Conservation (phyloP, 2,888 invertebrate species). For the Acronicta psi region DNA sequence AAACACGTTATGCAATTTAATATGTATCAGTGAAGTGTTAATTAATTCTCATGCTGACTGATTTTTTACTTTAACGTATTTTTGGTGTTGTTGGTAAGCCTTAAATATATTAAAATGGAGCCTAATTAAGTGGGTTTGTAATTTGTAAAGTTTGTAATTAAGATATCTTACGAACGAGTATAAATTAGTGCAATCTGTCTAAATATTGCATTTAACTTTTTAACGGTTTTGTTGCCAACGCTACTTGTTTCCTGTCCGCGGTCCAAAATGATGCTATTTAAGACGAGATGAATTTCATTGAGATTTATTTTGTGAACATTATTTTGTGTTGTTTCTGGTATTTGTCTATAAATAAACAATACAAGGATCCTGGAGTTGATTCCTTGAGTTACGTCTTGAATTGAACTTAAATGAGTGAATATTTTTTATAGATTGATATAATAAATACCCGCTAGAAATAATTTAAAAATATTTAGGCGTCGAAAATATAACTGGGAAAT, state of each 20-base stretch:
- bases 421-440: too few relatives aligned
- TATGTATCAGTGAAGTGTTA: neutral
- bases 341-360: constrained; percentile 77
- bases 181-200: neutral
- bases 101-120: too few relatives aligned
- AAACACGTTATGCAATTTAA: too few relatives aligned
- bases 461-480: too few relatives aligned
- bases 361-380: constrained; percentile 67
- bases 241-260: constrained; percentile 66
- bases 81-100: too few relatives aligned
- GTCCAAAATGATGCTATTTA: constrained; percentile 83
- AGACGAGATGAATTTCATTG: constrained; percentile 86
- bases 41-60: neutral
- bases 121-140: too few relatives aligned
- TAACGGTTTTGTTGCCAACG: constrained; percentile 62
- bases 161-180: neutral
- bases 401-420: too few relatives aligned
- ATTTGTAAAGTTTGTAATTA: too few relatives aligned
- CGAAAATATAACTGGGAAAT: too few relatives aligned
- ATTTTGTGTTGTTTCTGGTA: constrained; percentile 74
- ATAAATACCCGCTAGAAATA: too few relatives aligned
- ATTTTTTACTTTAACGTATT: too few relatives aligned
- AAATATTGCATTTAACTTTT: neutral
- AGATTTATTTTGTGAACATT: constrained; percentile 85
- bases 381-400: constrained; percentile 62